Conservation (phyloP, 2,113 vertebrate genomes). For the Spea multiplicata region DNA sequence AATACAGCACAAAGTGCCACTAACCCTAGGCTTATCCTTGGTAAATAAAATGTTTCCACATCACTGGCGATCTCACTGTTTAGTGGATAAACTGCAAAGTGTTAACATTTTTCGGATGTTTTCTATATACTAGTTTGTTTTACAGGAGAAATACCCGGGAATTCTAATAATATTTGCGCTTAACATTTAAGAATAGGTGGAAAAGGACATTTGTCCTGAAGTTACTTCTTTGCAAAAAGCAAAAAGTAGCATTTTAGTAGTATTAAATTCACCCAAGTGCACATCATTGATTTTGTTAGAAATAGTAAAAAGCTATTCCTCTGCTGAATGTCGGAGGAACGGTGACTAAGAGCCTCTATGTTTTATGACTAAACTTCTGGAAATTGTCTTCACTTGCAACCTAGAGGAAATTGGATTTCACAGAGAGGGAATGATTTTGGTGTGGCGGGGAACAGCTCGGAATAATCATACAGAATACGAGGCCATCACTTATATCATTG, state of each 20-base stretch:
- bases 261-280: conserved; percentile 52
- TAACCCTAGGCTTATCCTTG: no score
- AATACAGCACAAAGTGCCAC: no score
- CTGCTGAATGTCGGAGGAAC: conserved; percentile 46
- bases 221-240: not conserved
- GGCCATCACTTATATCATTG: conserved; percentile 27
- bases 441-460: conserved; percentile 52
- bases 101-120: not conserved
- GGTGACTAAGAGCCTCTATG: conserved; percentile 53
- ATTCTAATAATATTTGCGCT: not conserved
- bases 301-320: conserved; percentile 52
- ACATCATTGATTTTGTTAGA: conserved; percentile 49
- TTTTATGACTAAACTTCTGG: conserved; percentile 56
- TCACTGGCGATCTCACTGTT: no score
- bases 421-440: conserved; percentile 54
- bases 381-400: conserved; percentile 56
- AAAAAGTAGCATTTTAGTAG: conserved; percentile 31
- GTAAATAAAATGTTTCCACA: no score
- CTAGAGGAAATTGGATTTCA: conserved; percentile 62
- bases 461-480: conserved; percentile 58
- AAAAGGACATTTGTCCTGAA: not conserved
- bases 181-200: not conserved
- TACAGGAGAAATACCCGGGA: not conserved
- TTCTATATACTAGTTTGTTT: not conserved
- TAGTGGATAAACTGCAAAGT: no score